These are phyloP conservation scores for Emydura subglobosa DNA, from an alignment of 2,113 vertebrate genomes.

Conservation along the genomic window DNA sequence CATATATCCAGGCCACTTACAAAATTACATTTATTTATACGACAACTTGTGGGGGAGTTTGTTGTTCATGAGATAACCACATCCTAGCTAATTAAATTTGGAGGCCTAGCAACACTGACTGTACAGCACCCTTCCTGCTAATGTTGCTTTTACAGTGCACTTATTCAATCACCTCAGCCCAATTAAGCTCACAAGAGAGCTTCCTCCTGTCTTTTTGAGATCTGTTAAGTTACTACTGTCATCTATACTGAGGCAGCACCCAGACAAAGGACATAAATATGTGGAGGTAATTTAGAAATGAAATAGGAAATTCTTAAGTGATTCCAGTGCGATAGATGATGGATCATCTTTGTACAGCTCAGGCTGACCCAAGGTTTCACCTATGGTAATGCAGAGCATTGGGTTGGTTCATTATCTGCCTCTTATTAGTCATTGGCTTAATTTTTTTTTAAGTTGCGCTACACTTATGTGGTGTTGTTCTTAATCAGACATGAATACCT, in stretches of 20 bases:
- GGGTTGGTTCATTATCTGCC: not conserved
- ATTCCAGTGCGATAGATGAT: not conserved
- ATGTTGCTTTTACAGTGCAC: not conserved
- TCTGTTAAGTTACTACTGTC: not conserved
- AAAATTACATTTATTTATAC: not conserved
- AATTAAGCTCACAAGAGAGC: not conserved
- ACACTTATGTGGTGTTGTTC: not conserved
- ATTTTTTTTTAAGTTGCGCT: not conserved
- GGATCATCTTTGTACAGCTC: not conserved
- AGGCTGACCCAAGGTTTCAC: not conserved
- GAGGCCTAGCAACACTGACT: not conserved
- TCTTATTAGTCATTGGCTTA: constrained; percentile 49
- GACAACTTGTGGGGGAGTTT: not conserved
- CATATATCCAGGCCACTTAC: not conserved
- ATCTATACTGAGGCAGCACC: not conserved
- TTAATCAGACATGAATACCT: not conserved
- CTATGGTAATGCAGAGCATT: not conserved
- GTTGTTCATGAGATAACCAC: not conserved
- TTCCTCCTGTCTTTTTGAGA: not conserved
- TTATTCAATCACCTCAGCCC: not conserved
- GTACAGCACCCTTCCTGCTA: not conserved
- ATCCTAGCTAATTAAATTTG: not conserved
- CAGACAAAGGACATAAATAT: not conserved
- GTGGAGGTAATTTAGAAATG: not conserved
- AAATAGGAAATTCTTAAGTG: not conserved